Evolutionary conservation across 2,888 invertebrate genomes (phyloP).

Genomic region (Agonopterix alstromeriana): DNA sequence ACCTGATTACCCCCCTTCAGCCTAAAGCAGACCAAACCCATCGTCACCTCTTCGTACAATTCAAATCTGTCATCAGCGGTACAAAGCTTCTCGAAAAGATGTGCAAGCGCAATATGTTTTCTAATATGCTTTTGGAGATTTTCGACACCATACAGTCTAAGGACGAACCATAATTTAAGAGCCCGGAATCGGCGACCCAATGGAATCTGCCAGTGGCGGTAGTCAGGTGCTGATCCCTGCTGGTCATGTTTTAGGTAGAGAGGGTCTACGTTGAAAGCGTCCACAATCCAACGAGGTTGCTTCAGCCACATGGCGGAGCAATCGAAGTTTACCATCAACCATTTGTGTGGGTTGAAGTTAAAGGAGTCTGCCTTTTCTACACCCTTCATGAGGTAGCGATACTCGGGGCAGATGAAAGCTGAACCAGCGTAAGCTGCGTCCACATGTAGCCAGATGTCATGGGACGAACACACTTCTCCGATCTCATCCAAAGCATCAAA

Average conservation of each 20-base stretch:
- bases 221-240: slow-evolving; percentile 93
- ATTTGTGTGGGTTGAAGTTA: slow-evolving; percentile 99
- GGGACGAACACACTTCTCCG: slow-evolving; percentile 89
- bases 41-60: slow-evolving; percentile 89
- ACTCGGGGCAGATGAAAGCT: slow-evolving; percentile 98
- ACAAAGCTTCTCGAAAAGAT: slow-evolving; percentile 90
- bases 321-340: slow-evolving; percentile 99
- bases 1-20: slow-evolving; percentile 89
- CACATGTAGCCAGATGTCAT: slow-evolving; percentile 93
- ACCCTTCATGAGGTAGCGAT: slow-evolving; percentile 91
- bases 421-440: slow-evolving; percentile 98
- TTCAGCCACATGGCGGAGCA: slow-evolving; percentile 99
- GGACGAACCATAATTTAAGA: slow-evolving; percentile 96
- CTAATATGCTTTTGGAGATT: slow-evolving; percentile 92
- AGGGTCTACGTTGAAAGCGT: slow-evolving; percentile 98
- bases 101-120: slow-evolving; percentile 89
- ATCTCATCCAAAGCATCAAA: slow-evolving; percentile 94
- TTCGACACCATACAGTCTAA: slow-evolving; percentile 91
- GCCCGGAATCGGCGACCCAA: slow-evolving; percentile 94
- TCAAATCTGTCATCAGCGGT: slow-evolving; percentile 89
- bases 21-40: slow-evolving; percentile 98
- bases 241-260: slow-evolving; percentile 96
- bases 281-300: slow-evolving; percentile 91
- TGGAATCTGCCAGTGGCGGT: slow-evolving; percentile 98
- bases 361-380: slow-evolving; percentile 95